Percentiles rank a stretch among this genome's conserved stretches.
phyloP scores from a whole-genome alignment of 2,113 vertebrate genomes.

The Nettapus auritus region DNA sequence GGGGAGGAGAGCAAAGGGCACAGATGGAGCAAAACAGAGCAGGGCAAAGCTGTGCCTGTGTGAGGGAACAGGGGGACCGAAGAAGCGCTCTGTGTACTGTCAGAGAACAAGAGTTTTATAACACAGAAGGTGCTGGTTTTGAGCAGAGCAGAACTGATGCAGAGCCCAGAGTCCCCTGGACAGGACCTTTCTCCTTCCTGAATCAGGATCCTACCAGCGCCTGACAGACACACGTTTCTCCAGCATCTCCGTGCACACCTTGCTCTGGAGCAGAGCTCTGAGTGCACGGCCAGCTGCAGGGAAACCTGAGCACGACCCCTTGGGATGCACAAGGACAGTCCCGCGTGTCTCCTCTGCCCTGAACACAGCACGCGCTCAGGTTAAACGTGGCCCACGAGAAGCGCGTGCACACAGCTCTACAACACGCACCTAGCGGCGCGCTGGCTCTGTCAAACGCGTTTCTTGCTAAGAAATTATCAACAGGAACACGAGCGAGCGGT shows the following conservation, averaged over 20 bases:
- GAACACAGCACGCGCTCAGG: neutral
- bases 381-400: accelerated
- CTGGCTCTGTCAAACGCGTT: neutral
- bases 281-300: neutral
- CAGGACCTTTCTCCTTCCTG: neutral
- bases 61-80: accelerated
- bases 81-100: neutral
- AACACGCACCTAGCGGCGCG: neutral
- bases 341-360: neutral
- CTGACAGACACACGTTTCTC: accelerated
- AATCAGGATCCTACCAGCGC: neutral
- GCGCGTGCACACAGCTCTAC: neutral
- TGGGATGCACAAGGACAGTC: accelerated
- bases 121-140: accelerated
- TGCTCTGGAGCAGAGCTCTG: neutral
- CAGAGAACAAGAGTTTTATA: neutral
- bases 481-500: accelerated
- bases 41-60: accelerated
- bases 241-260: accelerated
- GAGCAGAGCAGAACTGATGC: neutral
- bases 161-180: neutral
- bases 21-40: neutral
- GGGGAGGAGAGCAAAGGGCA: neutral
- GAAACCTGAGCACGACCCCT: accelerated
- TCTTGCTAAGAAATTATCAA: neutral